Percentiles rank a stretch among this genome's conserved stretches.
Conservation (phyloP, 2,888 invertebrate species). For the Himalopsyche anomala region DNA sequence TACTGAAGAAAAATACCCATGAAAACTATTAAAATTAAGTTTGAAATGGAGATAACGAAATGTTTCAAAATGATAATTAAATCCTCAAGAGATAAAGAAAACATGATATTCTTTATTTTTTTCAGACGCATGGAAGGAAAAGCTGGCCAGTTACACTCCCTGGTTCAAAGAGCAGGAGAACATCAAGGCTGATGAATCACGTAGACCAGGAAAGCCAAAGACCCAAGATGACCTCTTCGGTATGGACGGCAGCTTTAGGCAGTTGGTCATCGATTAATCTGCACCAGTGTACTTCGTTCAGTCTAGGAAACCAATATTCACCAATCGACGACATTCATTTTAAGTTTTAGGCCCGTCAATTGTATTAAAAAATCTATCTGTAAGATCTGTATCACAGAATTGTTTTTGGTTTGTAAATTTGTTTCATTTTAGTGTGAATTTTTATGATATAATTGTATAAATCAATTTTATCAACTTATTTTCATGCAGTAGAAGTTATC, state of each 20-base stretch:
- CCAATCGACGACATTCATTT: slow-evolving; percentile 39
- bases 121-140: slow-evolving; percentile 86
- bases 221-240: slow-evolving; percentile 92
- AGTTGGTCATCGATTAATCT: slow-evolving; percentile 86
- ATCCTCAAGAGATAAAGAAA: no score
- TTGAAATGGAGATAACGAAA: no score
- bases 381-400: no score
- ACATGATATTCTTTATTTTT: background rate
- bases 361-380: no score
- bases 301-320: slow-evolving; percentile 51
- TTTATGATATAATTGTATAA: no score
- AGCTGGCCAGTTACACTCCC: slow-evolving; percentile 84
- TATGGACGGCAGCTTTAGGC: slow-evolving; percentile 92
- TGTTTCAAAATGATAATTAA: no score
- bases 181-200: slow-evolving; percentile 86
- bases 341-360: background rate
- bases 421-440: no score
- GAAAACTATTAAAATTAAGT: no score
- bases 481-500: no score
- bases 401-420: no score
- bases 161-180: slow-evolving; percentile 90
- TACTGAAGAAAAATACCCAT: no score
- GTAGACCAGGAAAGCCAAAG: slow-evolving; percentile 90
- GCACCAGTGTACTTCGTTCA: background rate
- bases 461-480: no score